Base-by-base conservation (phyloP, 1,140 invertebrate genomes). In the Aricia agestis region DNA sequence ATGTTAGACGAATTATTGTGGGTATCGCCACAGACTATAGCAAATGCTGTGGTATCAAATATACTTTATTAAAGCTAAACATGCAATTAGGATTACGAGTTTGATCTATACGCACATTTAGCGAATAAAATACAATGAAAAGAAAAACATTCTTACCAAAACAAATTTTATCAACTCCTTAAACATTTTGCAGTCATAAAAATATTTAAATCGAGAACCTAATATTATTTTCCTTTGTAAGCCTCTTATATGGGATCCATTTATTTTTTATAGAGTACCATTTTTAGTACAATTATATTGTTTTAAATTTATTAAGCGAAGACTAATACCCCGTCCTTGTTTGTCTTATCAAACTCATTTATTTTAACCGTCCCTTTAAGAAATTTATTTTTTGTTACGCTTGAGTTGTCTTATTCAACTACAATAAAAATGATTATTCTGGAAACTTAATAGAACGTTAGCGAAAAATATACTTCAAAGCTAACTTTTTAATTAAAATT, bases 171-270 rank as follows among this genome's bases (percentile, higher is more conserved):
- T 3, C 45, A 52, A 52, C 45, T 15, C 13, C 45, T 52, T 52
- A 15, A 52, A 4, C 45, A 11, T 52, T 15, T 52, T 15, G 45
- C 1, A 52, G 45, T 52, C 45, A 9, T 9, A 52, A 15, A 52
- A 52, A 52, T 13, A 52, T 52, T 52, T 52, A 15, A 52, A 52
- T 52, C 45, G 11, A 11, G 45, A 52, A 36, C 36, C 36, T 36
- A 36, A 52, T 52, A 52, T 52, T 13, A 52, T 52, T 52, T 52
- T 52, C 17, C 7, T 63, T 63, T 63, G 17, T 63, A 63, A 63
- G 59, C 18, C 18, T 63, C 59, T 63, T 63, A 63, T 3, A 63
- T 63, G 10, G 19, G 59, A 63, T 63, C 19, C 17, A 63, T 63
- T 63, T 19, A 18, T 19, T 63, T 63, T 63, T 19, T 19, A 19